A percentile compares a stretch with the other conserved stretches of the same genome.
Evolutionary conservation across 2,888 invertebrate genomes (phyloP).

Genomic region (Dasypogon diadema): DNA sequence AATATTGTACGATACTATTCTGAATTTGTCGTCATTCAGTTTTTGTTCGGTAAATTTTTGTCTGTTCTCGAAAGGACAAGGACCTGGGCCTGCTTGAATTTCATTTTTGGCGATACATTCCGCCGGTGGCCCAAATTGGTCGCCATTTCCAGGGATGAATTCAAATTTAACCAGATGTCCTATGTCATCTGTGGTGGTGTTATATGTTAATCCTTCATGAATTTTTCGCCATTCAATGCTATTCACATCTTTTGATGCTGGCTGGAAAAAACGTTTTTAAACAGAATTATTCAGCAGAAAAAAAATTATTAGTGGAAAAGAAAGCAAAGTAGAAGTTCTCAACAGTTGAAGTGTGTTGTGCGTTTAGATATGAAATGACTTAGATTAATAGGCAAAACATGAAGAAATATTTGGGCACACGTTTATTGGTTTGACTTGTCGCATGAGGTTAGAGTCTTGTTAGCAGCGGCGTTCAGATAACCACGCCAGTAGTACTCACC

Average conservation of each 20-base stretch:
- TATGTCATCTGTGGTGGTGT: slow-evolving; percentile 74
- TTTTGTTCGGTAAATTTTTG: slow-evolving; percentile 77
- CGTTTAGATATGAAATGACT: no score
- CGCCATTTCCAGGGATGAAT: slow-evolving; percentile 71
- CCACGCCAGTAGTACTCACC: no score
- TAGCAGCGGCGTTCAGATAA: no score
- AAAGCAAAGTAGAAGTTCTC: no score
- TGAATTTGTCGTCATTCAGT: slow-evolving; percentile 69
- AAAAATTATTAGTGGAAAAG: no score
- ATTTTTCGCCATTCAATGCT: slow-evolving; percentile 73
- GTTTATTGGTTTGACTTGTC: no score
- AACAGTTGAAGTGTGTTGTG: no score
- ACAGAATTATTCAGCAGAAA: no score
- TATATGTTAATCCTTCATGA: slow-evolving; percentile 73
- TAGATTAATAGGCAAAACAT: no score
- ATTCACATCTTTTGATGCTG: slow-evolving; percentile 58
- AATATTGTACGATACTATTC: slow-evolving; percentile 90
- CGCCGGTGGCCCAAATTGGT: slow-evolving; percentile 72
- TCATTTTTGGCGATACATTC: slow-evolving; percentile 73
- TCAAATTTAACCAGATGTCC: slow-evolving; percentile 75
- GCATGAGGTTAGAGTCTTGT: no score
- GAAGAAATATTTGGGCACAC: no score
- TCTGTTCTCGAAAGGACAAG: slow-evolving; percentile 84
- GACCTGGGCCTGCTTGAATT: slow-evolving; percentile 81
- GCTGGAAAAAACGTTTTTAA: slow-evolving; percentile 22